Conservation (phyloP, 2,888 invertebrate species). For the Schizotus pectinicornis region DNA sequence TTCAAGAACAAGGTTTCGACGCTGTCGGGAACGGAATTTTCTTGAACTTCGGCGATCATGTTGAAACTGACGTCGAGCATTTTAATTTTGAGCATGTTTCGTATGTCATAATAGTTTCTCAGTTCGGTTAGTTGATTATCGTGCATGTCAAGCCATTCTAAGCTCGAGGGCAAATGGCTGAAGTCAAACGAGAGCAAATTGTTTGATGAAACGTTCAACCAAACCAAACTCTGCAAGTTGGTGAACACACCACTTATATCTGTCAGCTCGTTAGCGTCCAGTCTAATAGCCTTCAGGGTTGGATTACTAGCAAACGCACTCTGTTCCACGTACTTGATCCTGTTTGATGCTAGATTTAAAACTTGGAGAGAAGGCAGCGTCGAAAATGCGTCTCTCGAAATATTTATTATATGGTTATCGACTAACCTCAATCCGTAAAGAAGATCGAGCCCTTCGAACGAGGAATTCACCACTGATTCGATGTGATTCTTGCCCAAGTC, state of each 20-base stretch:
- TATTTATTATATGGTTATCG: slow-evolving; percentile 79
- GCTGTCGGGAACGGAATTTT: slow-evolving; percentile 74
- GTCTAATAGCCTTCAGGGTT: slow-evolving; percentile 74
- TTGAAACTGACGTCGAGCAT: slow-evolving; percentile 81
- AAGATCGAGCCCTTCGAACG: slow-evolving; percentile 76
- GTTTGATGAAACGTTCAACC: slow-evolving; percentile 84
- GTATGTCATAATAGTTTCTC: slow-evolving; percentile 74
- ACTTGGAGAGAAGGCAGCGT: slow-evolving; percentile 76
- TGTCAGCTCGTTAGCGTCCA: slow-evolving; percentile 79
- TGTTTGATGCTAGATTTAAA: slow-evolving; percentile 81
- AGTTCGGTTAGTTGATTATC: slow-evolving; percentile 78
- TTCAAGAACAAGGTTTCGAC: slow-evolving; percentile 75
- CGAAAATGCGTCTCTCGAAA: slow-evolving; percentile 76
- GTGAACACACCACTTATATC: slow-evolving; percentile 81
- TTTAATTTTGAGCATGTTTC: slow-evolving; percentile 70
- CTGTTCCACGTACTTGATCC: slow-evolving; percentile 77
- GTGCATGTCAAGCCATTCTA: slow-evolving; percentile 84
- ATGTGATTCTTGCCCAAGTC: slow-evolving; percentile 85
- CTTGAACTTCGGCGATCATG: slow-evolving; percentile 70
- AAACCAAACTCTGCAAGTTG: slow-evolving; percentile 74
- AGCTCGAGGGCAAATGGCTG: slow-evolving; percentile 74
- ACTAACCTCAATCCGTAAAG: slow-evolving; percentile 79
- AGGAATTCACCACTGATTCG: slow-evolving; percentile 71
- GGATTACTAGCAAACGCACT: slow-evolving; percentile 78
- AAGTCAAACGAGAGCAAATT: slow-evolving; percentile 82